phyloP scores from a whole-genome alignment of 2,797 vertebrate species.

The Molossus molossus region DNA sequence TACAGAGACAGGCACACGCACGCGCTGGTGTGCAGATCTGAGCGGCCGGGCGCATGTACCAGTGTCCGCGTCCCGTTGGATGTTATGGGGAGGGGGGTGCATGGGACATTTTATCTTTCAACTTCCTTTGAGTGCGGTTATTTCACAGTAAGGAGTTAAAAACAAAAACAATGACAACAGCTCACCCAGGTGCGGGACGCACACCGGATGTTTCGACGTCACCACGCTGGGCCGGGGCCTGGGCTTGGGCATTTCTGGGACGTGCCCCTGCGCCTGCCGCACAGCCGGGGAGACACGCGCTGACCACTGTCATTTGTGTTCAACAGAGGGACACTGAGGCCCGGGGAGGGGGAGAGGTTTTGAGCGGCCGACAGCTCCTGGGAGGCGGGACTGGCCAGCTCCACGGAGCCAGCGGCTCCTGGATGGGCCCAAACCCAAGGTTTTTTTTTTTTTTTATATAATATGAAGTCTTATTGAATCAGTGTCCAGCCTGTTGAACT shows the following conservation, averaged over 20 bases:
- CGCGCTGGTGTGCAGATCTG: not conserved
- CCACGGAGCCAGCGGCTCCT: not conserved
- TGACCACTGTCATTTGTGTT: not conserved
- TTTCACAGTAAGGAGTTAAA: not conserved
- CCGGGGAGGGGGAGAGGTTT: not conserved
- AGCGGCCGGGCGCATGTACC: not conserved
- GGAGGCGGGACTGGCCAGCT: not conserved
- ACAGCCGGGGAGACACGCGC: not conserved
- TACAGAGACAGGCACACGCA: not conserved
- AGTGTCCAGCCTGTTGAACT: not conserved
- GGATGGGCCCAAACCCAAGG: not conserved
- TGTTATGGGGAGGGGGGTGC: not conserved
- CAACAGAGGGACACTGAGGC: not conserved
- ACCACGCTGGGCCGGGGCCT: not conserved
- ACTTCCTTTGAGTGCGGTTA: not conserved
- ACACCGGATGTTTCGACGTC: not conserved
- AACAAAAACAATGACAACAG: not conserved
- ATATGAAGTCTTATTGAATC: not conserved
- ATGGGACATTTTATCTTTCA: not conserved
- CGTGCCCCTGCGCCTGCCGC: accelerated
- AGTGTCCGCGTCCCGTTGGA: not conserved
- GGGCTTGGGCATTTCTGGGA: not conserved
- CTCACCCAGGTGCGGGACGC: not conserved
- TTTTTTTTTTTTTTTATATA: not conserved
- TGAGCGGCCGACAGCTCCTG: not conserved